Base-by-base conservation (phyloP, 2,113 vertebrate genomes). In the Laticauda laticaudata region DNA sequence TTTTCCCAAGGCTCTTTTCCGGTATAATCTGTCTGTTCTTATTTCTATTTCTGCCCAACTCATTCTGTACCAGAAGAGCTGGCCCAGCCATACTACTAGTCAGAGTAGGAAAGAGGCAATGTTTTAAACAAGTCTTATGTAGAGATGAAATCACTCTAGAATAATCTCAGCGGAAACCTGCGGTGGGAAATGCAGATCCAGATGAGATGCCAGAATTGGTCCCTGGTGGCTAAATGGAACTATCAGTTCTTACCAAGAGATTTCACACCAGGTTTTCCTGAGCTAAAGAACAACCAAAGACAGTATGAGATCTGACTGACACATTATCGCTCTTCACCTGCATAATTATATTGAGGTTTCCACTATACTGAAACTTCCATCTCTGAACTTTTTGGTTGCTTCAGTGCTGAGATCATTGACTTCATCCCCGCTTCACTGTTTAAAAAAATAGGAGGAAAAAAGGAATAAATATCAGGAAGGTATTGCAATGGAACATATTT, bases 341-440 rank as follows among this genome's bases (percentile, higher is more conserved):
- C n/a, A 34, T 54, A 53, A n/a, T 55, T 91, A 5, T 85, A 85
- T 12, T 43, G 23, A 56, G 0, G 10, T 11, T 10, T 54, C 29
- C 2, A 54, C 43, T 91, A 3, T 91, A 85, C 6, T 43, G 34
- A 56, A 2, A 26, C 10, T 2, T 54, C 29, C 20, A 54, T 24
- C 53, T 91, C 20, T 12, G 64, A 10, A 34, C 8, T 29, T 48
- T 51, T 6, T 53, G 45, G 61, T 61, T 90, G 64, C 69, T 7
- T 75, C 43, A 53, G 29, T 53, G 20, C n/a, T 23, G n/a, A 85
- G 18, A 0, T 0, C 81, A 91, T 81, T 21, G 34, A 24, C 87
- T 86, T 81, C 59, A n/a, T 0, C 61, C 24, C 6, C 0, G 54
- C 48, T n/a, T 21, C 53, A 26, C 23, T 54, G 51, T 75, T 18